Conservation (phyloP, 2,888 invertebrate species). For the Horisme vitalbata region DNA sequence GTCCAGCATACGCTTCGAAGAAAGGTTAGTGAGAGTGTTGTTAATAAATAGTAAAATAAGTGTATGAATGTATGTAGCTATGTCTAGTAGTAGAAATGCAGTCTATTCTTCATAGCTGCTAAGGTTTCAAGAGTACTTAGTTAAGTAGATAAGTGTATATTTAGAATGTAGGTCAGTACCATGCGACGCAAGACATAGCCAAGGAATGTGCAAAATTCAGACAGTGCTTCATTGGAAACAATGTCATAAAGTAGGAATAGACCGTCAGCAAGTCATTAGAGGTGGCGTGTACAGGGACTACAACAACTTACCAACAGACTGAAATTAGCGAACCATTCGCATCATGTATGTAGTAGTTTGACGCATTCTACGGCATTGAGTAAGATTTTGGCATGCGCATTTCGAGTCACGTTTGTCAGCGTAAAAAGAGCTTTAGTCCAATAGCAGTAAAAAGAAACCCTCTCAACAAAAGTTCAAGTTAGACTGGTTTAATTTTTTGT, state of each 20-base stretch:
- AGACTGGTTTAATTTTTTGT: no score
- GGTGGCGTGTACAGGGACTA: constrained; percentile 42
- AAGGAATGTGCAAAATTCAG: constrained; percentile 32
- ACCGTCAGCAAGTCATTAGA: constrained; percentile 22
- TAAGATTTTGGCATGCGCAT: constrained; percentile 60
- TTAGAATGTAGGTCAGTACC: constrained; percentile 23
- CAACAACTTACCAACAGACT: constrained; percentile 57
- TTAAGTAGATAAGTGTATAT: neutral
- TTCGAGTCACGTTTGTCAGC: constrained; percentile 36
- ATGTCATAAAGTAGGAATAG: constrained; percentile 40
- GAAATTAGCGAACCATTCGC: constrained; percentile 46
- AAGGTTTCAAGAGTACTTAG: constrained; percentile 3
- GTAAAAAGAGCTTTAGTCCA: constrained; percentile 44
- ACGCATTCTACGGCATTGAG: constrained; percentile 58
- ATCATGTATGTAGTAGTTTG: constrained; percentile 49
- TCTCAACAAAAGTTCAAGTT: no score
- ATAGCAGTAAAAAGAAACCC: neutral
- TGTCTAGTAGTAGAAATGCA: neutral
- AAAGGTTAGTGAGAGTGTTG: constrained; percentile 80
- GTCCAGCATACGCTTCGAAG: constrained; percentile 91
- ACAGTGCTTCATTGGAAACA: constrained; percentile 4
- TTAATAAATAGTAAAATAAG: neutral
- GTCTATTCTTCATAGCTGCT: neutral
- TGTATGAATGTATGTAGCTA: neutral
- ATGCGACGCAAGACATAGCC: constrained; percentile 42